Evolutionary conservation across 1,140 invertebrate species (phyloP).

Genomic region (Danaus plexippus): DNA sequence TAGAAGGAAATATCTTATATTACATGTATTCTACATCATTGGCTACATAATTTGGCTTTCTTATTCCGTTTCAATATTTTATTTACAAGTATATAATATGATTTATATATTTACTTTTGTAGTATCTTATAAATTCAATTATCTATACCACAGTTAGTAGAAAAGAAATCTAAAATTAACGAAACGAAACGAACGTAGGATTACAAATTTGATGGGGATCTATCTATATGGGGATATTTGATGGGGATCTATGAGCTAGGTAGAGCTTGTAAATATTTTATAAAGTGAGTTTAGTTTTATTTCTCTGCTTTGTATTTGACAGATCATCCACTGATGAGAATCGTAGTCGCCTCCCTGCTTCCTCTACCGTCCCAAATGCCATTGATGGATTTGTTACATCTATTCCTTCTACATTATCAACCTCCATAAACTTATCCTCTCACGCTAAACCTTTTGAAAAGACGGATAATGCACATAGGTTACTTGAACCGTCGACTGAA

Average conservation of each 20-base stretch:
- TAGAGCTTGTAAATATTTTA: conserved; percentile 2
- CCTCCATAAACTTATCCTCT: conserved; percentile 57
- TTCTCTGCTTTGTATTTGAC: conserved; percentile 71
- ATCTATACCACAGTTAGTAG: too few species aligned
- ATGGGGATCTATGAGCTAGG: too few species aligned
- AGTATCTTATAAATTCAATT: conserved; percentile 45
- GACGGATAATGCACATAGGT: conserved; percentile 54
- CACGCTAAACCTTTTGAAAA: conserved; percentile 64
- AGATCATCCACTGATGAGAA: conserved; percentile 71
- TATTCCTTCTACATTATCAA: conserved; percentile 33
- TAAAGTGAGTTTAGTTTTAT: conserved; percentile 49
- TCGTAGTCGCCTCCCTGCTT: conserved; percentile 50
- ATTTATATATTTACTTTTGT: conserved; percentile 44
- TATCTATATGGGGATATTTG: too few species aligned
- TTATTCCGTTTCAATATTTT: conserved; percentile 5
- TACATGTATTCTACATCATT: too few species aligned
- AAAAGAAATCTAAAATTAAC: too few species aligned
- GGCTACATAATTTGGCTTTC: conserved; percentile 10
- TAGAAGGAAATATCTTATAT: conserved; percentile 1
- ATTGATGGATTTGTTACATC: conserved; percentile 37
- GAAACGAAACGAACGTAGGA: too few species aligned
- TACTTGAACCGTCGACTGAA: conserved; percentile 44
- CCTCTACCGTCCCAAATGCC: conserved; percentile 43
- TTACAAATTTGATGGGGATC: too few species aligned
- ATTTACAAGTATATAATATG: conserved; percentile 19